A percentile compares a stretch with the other conserved stretches of the same genome.
Conservation (phyloP, 2,113 vertebrate genomes). For the Lates calcarifer region DNA sequence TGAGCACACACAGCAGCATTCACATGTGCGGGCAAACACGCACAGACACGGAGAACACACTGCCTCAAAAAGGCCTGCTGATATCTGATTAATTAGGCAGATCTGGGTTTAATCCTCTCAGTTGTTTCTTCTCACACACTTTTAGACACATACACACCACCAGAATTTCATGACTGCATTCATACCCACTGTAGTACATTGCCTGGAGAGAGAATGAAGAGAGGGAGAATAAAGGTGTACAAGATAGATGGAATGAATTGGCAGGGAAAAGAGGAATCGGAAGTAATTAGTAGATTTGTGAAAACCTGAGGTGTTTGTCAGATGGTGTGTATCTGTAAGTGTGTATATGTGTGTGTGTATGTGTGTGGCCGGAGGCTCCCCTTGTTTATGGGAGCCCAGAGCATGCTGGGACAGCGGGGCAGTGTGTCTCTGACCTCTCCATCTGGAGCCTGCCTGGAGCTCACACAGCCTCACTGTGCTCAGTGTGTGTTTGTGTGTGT, state of each 20-base stretch:
- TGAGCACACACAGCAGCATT: conserved; percentile 24
- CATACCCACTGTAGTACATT: conserved; percentile 31
- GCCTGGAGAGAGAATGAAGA: conserved; percentile 51
- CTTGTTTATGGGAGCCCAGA: conserved; percentile 82
- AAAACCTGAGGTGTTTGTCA: conserved; percentile 55
- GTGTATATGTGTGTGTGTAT: conserved; percentile 26
- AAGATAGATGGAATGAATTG: conserved; percentile 53
- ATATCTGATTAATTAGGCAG: conserved; percentile 81
- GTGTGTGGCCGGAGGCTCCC: conserved; percentile 79
- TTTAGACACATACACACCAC: conserved; percentile 47
- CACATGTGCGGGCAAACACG: conserved; percentile 42
- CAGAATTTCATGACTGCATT: conserved; percentile 55
- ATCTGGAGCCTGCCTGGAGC: conserved; percentile 83
- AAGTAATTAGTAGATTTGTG: conserved; percentile 74
- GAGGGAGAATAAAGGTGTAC: conserved; percentile 57
- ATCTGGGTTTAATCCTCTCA: conserved; percentile 71
- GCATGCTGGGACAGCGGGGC: conserved; percentile 82
- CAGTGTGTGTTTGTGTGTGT: conserved; percentile 39
- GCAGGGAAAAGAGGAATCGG: conserved; percentile 50
- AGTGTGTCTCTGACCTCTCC: conserved; percentile 84
- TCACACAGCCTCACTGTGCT: conserved; percentile 59
- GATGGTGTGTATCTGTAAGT: conserved; percentile 29
- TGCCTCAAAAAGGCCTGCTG: conserved; percentile 67
- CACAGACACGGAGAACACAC: conserved; percentile 40
- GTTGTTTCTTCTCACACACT: conserved; percentile 57